Base-by-base conservation (phyloP, 2,888 invertebrate species). In the Theretra japonica region DNA sequence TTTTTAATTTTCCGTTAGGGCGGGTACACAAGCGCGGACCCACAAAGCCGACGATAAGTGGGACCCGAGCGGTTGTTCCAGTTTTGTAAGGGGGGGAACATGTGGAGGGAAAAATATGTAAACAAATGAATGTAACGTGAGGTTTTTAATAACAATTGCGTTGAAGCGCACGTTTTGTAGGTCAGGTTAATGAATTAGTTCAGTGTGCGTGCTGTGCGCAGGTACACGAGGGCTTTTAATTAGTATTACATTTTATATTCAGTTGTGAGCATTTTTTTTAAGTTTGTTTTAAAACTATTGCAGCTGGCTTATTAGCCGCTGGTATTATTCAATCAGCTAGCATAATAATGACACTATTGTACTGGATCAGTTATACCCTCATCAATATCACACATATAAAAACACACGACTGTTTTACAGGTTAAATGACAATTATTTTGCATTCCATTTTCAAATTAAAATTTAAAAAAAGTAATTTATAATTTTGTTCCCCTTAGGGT, bases 1-100 rank as follows among this genome's bases (percentile, higher is more conserved):
- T 88, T 91, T 91, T 91, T 91, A 92, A 92, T 91, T 91, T 90
- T 89, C 90, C 86, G 87, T 88, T 81, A 88, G 85, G 82, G 79
- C 83, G 86, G 80, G 78, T 81, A 82, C 76, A 77, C 79, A 79
- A 23, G 65, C 65, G 65, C 48, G 65, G 65, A 23, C 23, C 21
- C 81, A 84, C 81, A 83, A 83, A 82, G 72, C 73, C 77, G 72
- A 70, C 73, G 75, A 75, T 81, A 83, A 83, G 81, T 82, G 73
- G 56, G 57, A 70, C 6, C 58, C 65, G 33, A 41, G 33, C 75
- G 79, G 71, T 76, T 76, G 77, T 77, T 77, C 76, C 62, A 79
- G 75, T 79, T 77, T 73, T 72, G 65, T 71, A 76, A 65, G 41
- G 48, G 48, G 65, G 23, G 41, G 25, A 48, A 65, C 65, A 48